Conservation (phyloP, 2,797 vertebrate species). For the Syngnathus rostellatus region DNA sequence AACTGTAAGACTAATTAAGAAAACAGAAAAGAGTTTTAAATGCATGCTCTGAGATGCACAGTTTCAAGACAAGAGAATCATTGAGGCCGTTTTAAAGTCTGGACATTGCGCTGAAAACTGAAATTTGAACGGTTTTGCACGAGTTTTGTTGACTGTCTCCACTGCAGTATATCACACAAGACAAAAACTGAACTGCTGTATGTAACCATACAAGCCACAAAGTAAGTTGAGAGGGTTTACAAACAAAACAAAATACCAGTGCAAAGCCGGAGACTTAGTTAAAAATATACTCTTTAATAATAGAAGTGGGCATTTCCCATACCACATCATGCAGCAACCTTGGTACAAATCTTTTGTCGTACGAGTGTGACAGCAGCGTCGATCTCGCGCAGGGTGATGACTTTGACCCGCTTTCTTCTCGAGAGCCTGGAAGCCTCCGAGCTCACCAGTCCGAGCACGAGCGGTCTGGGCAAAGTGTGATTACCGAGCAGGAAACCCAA, state of each 20-base stretch:
- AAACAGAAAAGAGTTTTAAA: too few species aligned
- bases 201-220: too few species aligned
- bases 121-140: too few species aligned
- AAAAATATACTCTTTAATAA: slow-evolving; percentile 31
- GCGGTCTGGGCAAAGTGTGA: slow-evolving; percentile 17
- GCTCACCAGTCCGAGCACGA: slow-evolving; percentile 54
- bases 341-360: slow-evolving; percentile 4
- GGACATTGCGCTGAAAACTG: too few species aligned
- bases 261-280: background rate
- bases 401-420: slow-evolving; percentile 33
- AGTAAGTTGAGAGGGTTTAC: background rate
- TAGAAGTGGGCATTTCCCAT: slow-evolving; percentile 7
- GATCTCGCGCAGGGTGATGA: slow-evolving; percentile 55
- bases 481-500: slow-evolving; percentile 23
- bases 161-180: too few species aligned
- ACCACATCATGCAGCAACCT: slow-evolving; percentile 44
- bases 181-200: too few species aligned
- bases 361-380: slow-evolving; percentile 37
- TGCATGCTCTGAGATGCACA: too few species aligned
- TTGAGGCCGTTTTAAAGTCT: too few species aligned
- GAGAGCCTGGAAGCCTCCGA: slow-evolving; percentile 61
- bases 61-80: too few species aligned
- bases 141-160: too few species aligned
- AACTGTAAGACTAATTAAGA: too few species aligned
- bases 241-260: background rate